A percentile compares a stretch with the other conserved stretches of the same genome.
Conservation (phyloP, 2,113 vertebrate genomes). For the Pachycephala philippinensis region DNA sequence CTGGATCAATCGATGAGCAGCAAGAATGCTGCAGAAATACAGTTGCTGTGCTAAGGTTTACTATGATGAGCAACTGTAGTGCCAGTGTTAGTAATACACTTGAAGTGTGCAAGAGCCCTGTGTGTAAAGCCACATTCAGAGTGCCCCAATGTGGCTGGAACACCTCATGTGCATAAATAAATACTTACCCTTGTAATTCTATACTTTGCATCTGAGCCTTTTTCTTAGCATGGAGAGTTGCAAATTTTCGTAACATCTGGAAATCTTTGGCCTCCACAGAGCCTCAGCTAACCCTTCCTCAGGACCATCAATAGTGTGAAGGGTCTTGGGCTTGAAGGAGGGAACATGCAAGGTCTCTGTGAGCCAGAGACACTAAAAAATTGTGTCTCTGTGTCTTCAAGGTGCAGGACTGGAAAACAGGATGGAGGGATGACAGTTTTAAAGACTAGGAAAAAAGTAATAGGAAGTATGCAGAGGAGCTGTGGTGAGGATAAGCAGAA, state of each 20-base stretch:
- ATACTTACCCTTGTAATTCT: not conserved
- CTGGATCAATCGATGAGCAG: not conserved
- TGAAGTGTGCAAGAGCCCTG: not conserved
- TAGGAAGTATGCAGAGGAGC: not conserved
- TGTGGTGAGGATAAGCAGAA: not conserved
- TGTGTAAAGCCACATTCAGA: fast-evolving
- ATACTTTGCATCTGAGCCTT: not conserved
- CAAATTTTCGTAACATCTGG: not conserved
- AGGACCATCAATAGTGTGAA: not conserved
- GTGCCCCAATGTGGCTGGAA: not conserved
- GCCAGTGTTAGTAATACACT: not conserved
- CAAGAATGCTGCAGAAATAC: not conserved
- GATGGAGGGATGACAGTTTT: not conserved
- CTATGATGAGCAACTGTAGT: not conserved
- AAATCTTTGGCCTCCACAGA: not conserved
- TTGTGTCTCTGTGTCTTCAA: not conserved
- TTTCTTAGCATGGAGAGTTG: not conserved
- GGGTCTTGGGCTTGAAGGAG: not conserved
- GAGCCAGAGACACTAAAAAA: not conserved
- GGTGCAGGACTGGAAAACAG: not conserved
- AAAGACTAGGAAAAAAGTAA: not conserved
- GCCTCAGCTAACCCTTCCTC: not conserved
- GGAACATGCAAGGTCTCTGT: not conserved
- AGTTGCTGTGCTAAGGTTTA: not conserved
- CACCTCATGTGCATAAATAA: not conserved